Evolutionary conservation across 2,113 vertebrate species (phyloP).

Genomic region (Uropsilus gracilis): DNA sequence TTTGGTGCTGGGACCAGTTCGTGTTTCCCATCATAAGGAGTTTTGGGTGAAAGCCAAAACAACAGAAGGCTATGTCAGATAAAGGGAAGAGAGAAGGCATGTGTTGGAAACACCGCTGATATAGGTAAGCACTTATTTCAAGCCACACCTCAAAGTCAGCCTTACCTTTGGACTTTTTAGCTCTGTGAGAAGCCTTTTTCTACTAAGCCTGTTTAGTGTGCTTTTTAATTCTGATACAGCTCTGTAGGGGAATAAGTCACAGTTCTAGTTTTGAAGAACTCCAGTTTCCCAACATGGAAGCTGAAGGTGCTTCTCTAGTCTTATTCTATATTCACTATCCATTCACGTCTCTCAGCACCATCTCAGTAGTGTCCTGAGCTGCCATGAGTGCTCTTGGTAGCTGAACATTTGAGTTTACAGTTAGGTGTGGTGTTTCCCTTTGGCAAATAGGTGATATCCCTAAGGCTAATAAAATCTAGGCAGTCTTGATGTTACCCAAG

Average conservation of each 20-base stretch:
- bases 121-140: not conserved
- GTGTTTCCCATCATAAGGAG: not conserved
- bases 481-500: not conserved
- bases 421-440: not conserved
- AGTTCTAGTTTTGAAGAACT: not conserved
- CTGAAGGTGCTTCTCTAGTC: not conserved
- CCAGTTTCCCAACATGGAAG: not conserved
- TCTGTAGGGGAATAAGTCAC: not conserved
- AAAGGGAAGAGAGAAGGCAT: not conserved
- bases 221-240: not conserved
- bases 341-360: not conserved
- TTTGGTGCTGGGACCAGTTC: not conserved
- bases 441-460: not conserved
- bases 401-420: not conserved
- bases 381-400: not conserved
- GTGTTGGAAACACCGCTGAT: not conserved
- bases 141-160: conserved; percentile 37
- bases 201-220: not conserved
- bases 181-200: not conserved
- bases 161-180: conserved; percentile 64
- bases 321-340: not conserved
- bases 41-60: conserved; percentile 4
- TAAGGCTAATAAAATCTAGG: not conserved
- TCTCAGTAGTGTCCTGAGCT: not conserved
- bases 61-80: conserved; percentile 25